A percentile compares a stretch with the other conserved stretches of the same genome.
Conservation (phyloP, 2,888 invertebrate genomes). For the Graphium colonna region DNA sequence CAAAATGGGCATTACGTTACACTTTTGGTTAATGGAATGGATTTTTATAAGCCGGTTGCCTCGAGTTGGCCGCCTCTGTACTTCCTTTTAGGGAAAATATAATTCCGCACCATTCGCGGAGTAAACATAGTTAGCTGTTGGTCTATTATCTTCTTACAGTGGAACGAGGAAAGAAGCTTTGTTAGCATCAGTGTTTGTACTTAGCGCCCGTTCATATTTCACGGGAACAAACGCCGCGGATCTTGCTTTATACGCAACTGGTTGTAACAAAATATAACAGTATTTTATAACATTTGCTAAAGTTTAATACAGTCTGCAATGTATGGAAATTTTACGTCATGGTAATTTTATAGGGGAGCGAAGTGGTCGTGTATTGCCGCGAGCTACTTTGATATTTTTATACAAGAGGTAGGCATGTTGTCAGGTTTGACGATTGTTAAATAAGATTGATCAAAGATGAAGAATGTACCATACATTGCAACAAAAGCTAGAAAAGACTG, state of each 20-base stretch:
- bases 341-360: neutral
- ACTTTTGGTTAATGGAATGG: constrained; percentile 52
- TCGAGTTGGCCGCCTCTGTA: constrained; percentile 29
- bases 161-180: constrained; percentile 12
- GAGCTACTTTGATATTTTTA: neutral
- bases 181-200: constrained; percentile 4
- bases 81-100: constrained; percentile 29
- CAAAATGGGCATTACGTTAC: constrained; percentile 46
- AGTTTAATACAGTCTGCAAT: too few relatives aligned
- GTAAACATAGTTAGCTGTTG: constrained; percentile 19
- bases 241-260: neutral
- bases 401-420: neutral
- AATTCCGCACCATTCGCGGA: constrained; percentile 14
- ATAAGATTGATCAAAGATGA: too few relatives aligned
- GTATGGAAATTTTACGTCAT: neutral
- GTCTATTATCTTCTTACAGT: constrained; percentile 9
- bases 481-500: too few relatives aligned
- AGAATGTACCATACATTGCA: too few relatives aligned
- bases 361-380: neutral
- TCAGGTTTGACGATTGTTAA: too few relatives aligned
- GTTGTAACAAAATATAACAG: neutral
- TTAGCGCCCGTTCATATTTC: constrained; percentile 5
- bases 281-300: neutral
- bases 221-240: neutral
- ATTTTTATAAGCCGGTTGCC: constrained; percentile 37